Conservation (phyloP, 2,797 vertebrate species). For the Notamacropus eugenii region DNA sequence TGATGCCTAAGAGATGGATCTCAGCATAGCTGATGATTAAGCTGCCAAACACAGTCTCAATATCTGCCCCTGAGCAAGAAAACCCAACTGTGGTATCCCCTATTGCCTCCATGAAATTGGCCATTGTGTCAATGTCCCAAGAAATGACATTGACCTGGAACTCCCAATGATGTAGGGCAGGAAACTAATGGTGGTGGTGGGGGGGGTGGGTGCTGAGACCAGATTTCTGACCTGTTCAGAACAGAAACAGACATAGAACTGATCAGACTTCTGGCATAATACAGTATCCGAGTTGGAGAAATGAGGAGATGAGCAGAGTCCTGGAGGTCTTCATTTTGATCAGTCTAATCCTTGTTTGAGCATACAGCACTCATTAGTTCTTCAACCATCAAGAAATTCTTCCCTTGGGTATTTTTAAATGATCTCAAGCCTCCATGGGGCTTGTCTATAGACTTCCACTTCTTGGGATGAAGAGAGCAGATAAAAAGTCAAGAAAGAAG, state of each 20-base stretch:
- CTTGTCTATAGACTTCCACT: background rate
- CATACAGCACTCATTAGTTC: background rate
- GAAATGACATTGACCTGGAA: conserved; percentile 90
- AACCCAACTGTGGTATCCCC: conserved; percentile 96
- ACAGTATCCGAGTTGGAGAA: conserved; percentile 86
- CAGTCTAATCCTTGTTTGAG: conserved; percentile 51
- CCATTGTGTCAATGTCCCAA: conserved; percentile 94
- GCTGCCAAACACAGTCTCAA: conserved; percentile 95
- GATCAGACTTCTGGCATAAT: conserved; percentile 91
- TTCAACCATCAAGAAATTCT: background rate
- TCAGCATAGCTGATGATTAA: conserved; percentile 97
- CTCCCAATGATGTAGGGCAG: conserved; percentile 81
- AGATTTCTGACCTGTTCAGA: conserved; percentile 89
- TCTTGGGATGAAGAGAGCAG: background rate
- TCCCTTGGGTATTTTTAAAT: background rate
- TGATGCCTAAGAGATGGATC: conserved; percentile 96
- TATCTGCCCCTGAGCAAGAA: conserved; percentile 95
- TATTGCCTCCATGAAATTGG: conserved; percentile 94
- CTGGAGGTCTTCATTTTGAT: conserved; percentile 83
- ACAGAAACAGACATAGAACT: conserved; percentile 89
- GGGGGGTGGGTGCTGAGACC: conserved; percentile 78
- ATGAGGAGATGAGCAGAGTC: conserved; percentile 69
- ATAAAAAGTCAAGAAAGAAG: background rate
- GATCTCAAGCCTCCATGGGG: background rate
- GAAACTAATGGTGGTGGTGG: conserved; percentile 54